Evolutionary conservation across 35 echinoderm and acorn worm genomes (phyloP).

Genomic region (Heliocidaris tuberculata): DNA sequence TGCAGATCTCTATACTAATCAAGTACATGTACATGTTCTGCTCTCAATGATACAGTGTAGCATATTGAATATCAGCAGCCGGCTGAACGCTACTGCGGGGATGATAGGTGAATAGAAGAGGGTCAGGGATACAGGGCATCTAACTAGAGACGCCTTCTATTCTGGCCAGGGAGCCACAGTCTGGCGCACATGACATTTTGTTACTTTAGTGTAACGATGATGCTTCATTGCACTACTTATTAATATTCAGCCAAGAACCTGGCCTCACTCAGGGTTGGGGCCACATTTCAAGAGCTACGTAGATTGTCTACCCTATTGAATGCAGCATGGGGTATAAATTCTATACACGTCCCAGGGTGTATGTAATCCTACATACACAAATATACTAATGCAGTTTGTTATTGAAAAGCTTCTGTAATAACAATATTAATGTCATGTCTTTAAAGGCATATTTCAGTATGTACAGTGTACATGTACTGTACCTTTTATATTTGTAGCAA

Average conservation of each 20-base stretch:
- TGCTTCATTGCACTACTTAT: constrained; percentile 35
- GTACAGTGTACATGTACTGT: neutral
- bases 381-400: neutral
- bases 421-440: neutral
- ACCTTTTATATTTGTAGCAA: no score
- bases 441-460: neutral
- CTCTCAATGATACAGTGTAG: no score
- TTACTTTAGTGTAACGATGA: neutral
- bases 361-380: neutral
- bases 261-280: neutral
- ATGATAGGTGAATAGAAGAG: no score
- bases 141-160: neutral
- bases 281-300: neutral
- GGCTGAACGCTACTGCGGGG: no score
- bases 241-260: constrained; percentile 17
- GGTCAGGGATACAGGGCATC: neutral
- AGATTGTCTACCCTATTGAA: no score
- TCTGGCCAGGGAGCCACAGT: constrained; percentile 27
- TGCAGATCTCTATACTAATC: no score
- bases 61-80: no score
- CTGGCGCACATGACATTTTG: constrained; percentile 36
- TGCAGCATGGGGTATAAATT: no score
- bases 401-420: no score
- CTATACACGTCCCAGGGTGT: neutral
- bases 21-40: no score